phyloP scores from a whole-genome alignment of 2,888 invertebrate species.

The Cybosia mesomella region DNA sequence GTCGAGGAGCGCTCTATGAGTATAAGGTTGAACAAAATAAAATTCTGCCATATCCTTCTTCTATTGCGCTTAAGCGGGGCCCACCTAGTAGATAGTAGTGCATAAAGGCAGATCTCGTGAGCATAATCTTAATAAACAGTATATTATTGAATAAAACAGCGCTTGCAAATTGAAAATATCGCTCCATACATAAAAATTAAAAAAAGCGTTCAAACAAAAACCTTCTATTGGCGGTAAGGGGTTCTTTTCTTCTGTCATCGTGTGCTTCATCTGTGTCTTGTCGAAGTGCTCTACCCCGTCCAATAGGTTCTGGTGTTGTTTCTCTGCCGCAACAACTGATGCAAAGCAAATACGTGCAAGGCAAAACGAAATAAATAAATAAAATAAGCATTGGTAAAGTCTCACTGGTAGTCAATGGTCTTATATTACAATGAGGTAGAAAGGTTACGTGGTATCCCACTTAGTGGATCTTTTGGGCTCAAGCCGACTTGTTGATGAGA shows the following conservation, averaged over 20 bases:
- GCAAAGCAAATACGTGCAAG: constrained; percentile 80
- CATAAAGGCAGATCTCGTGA: not conserved
- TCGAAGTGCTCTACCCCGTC: constrained; percentile 92
- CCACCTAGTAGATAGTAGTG: not conserved
- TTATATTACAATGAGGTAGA: not conserved
- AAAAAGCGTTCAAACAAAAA: constrained; percentile 73
- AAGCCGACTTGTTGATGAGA: no score
- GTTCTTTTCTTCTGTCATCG: constrained; percentile 91
- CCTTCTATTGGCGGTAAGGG: constrained; percentile 91
- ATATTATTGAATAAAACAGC: constrained; percentile 26
- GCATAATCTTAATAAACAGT: constrained; percentile 8
- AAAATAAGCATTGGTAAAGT: constrained; percentile 43
- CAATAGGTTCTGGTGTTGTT: constrained; percentile 90
- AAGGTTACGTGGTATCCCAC: not conserved
- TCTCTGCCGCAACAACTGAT: constrained; percentile 91
- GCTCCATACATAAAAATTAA: constrained; percentile 4
- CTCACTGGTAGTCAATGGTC: constrained; percentile 12
- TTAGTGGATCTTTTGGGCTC: no score
- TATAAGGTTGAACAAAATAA: not conserved
- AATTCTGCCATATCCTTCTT: not conserved
- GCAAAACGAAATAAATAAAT: constrained; percentile 55
- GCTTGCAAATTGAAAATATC: constrained; percentile 29
- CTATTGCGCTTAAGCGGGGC: not conserved
- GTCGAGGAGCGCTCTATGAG: no score
- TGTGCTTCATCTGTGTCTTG: constrained; percentile 91